phyloP scores from a whole-genome alignment of 2,888 invertebrate species.

The Heliothis peltigera region DNA sequence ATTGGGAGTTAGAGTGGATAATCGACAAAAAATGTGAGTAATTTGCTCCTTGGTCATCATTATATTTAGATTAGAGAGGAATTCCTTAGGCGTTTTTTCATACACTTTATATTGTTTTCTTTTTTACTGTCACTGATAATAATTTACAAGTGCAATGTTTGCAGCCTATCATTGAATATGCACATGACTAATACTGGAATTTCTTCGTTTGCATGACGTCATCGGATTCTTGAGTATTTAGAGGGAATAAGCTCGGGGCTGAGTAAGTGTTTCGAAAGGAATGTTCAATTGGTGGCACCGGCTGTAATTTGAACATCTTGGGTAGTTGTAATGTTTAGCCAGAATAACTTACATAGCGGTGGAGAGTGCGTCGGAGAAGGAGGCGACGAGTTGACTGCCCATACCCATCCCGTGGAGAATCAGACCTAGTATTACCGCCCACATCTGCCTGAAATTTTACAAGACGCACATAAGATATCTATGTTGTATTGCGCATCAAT shows the following conservation, averaged over 20 bases:
- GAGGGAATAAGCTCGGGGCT: too few relatives aligned
- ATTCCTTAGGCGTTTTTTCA: conserved; percentile 15
- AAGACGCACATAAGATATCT: background rate
- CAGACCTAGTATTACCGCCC: conserved; percentile 92
- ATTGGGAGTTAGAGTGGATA: conserved; percentile 9
- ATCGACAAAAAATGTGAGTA: conserved; percentile 24
- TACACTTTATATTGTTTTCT: conserved; percentile 12
- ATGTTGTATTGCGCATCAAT: too few relatives aligned
- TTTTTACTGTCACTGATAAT: background rate
- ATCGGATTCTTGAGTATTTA: background rate
- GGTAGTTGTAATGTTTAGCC: too few relatives aligned
- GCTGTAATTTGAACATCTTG: too few relatives aligned
- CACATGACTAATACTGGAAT: background rate
- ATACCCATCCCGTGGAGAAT: conserved; percentile 95
- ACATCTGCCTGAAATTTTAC: conserved; percentile 88
- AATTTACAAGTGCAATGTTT: background rate
- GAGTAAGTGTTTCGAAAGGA: too few relatives aligned
- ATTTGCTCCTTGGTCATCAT: conserved; percentile 32
- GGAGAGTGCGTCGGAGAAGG: conserved; percentile 95
- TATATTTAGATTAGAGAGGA: conserved; percentile 36
- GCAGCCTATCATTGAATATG: background rate
- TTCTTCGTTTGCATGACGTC: background rate
- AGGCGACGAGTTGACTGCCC: conserved; percentile 95
- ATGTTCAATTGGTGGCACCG: too few relatives aligned
- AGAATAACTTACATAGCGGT: conserved; percentile 93